Evolutionary conservation across 2,888 invertebrate species (phyloP).

Genomic region (Leptinotarsa juncta): DNA sequence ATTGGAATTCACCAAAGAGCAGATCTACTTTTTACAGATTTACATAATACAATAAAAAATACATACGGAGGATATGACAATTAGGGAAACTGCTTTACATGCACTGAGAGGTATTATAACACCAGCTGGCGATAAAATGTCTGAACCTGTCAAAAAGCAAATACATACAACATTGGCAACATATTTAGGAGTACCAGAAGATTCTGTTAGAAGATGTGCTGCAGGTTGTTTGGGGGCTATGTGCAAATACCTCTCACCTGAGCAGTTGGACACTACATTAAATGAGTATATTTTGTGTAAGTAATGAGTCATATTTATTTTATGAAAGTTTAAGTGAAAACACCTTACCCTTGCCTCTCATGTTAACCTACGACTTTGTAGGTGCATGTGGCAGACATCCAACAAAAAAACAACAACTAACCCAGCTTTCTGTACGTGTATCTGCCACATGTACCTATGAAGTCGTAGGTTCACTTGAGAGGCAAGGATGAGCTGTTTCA

Average conservation of each 20-base stretch:
- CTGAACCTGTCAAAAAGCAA: conserved; percentile 80
- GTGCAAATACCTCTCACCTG: conserved; percentile 78
- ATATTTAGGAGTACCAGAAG: conserved; percentile 81
- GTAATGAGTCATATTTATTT: conserved; percentile 46
- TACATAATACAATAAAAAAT: conserved; percentile 88
- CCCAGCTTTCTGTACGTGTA: too few species aligned
- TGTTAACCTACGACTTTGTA: too few species aligned
- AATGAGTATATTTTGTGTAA: conserved; percentile 80
- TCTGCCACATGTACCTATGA: too few species aligned
- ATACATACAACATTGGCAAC: conserved; percentile 76
- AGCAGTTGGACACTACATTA: conserved; percentile 80
- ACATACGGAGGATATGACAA: conserved; percentile 84
- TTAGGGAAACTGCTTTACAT: conserved; percentile 91
- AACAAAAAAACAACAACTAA: too few species aligned
- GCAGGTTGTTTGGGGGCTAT: conserved; percentile 93
- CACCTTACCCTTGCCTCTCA: too few species aligned
- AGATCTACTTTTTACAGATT: conserved; percentile 94
- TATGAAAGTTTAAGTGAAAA: too few species aligned
- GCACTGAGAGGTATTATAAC: conserved; percentile 87
- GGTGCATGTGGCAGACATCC: too few species aligned
- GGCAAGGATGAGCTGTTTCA: too few species aligned
- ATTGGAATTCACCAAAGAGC: conserved; percentile 93
- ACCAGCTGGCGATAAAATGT: conserved; percentile 90
- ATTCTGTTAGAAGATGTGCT: conserved; percentile 82
- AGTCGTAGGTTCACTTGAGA: too few species aligned